Base-by-base conservation (phyloP, 2,888 invertebrate species). In the Leptinotarsa juncta region DNA sequence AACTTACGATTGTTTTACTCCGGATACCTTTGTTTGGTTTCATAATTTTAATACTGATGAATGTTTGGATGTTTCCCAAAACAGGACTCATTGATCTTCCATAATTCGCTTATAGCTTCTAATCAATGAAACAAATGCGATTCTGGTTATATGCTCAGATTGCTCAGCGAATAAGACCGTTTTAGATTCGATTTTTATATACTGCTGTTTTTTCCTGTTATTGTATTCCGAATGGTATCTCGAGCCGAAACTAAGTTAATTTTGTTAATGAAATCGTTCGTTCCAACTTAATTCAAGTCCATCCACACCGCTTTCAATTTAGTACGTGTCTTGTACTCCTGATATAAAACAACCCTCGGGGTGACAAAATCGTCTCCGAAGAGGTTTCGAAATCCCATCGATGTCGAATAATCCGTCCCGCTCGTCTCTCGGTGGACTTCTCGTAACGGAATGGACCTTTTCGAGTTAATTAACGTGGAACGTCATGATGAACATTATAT, bases 321-420 rank as follows among this genome's bases (percentile, higher is more conserved):
- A 62, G 76, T 73, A 76, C 76, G 76, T 76, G 76, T 70, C 69
- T 70, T 70, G 73, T 72, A 67, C 70, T 70, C 75, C 70, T 67
- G 72, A 75, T 73, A 70, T 76, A 76, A 73, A 76, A 76, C 68
- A 73, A 76, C 76, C 73, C 76, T 76, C 76, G 62, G 73, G 76
- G 76, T 76, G 76, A 76, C 76, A 71, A 67, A 73, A 71, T 73
- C 76, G 71, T 71, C 73, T 73, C 76, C 76, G 69, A 76, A 73
- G 76, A 76, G 73, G 76, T 73, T 76, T 76, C 73, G 76, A 76
- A 76, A 71, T 76, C 76, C 76, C 73, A 71, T 72, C 71, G 72
- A 76, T 76, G 73, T 73, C 73, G 76, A 76, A 76, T 73, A 53
- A 73, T 67, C 73, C 73, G 71, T 65, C 65, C 69, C 53, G 70